These are phyloP conservation scores for Australoheros facetus DNA, from an alignment of 2,797 vertebrate species.

Conservation along the genomic window DNA sequence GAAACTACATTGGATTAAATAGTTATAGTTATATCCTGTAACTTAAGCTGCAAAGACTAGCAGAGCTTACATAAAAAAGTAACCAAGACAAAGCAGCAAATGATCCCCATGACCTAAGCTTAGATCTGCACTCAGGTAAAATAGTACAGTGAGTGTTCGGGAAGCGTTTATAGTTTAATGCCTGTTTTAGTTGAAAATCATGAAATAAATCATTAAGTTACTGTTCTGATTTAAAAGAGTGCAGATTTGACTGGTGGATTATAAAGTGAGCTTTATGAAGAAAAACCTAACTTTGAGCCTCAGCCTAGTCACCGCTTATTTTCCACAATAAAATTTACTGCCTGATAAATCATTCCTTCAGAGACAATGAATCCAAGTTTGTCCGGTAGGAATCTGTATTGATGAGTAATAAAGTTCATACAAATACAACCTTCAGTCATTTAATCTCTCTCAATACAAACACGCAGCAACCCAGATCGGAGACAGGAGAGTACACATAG, in stretches of 20 bases:
- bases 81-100: too few species aligned
- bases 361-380: not conserved
- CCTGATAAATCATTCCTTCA: not conserved
- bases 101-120: too few species aligned
- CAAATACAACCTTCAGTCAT: slow-evolving; percentile 5
- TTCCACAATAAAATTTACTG: not conserved
- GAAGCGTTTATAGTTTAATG: too few species aligned
- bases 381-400: not conserved
- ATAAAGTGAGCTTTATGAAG: not conserved
- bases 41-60: not conserved
- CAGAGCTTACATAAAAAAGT: not conserved
- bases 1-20: not conserved
- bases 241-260: not conserved
- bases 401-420: slow-evolving; percentile 31
- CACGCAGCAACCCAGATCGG: slow-evolving; percentile 1
- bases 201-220: too few species aligned
- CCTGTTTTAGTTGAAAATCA: too few species aligned
- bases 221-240: not conserved
- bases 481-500: slow-evolving; percentile 16
- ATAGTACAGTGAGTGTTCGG: not conserved
- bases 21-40: not conserved
- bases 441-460: not conserved
- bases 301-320: not conserved
- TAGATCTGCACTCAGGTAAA: not conserved
- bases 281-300: not conserved